phyloP scores from a whole-genome alignment of 2,797 vertebrate species.

The Arnoldichthys spilopterus region DNA sequence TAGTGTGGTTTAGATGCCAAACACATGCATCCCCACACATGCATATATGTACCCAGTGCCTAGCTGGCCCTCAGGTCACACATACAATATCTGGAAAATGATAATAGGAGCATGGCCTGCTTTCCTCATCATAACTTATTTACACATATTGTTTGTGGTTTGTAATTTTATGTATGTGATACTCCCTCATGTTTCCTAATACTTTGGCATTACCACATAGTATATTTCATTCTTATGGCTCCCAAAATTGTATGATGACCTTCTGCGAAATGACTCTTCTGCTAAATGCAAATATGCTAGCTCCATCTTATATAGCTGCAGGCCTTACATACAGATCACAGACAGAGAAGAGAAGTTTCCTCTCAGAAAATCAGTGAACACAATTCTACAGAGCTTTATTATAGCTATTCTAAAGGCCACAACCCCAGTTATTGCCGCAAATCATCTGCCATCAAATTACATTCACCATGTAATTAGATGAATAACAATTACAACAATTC shows the following conservation, averaged over 20 bases:
- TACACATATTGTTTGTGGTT: slow-evolving; percentile 9
- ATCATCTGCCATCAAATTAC: slow-evolving; percentile 46
- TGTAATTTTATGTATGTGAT: slow-evolving; percentile 8
- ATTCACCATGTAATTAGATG: slow-evolving; percentile 51
- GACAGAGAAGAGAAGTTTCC: background rate
- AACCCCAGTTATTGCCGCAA: slow-evolving; percentile 33
- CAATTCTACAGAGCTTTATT: slow-evolving; percentile 24
- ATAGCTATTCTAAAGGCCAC: slow-evolving; percentile 31
- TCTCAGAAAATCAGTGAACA: background rate
- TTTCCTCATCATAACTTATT: background rate
- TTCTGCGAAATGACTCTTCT: slow-evolving; percentile 23
- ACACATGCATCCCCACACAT: background rate
- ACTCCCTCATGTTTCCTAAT: slow-evolving; percentile 10
- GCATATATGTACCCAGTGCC: background rate
- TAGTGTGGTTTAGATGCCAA: background rate
- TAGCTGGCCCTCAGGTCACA: background rate
- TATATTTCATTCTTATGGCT: background rate
- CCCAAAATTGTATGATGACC: background rate
- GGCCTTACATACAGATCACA: background rate
- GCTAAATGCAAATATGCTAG: slow-evolving; percentile 18
- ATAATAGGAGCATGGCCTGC: background rate
- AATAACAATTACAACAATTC: slow-evolving; percentile 56
- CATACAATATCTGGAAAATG: background rate
- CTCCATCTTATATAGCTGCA: background rate
- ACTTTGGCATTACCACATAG: background rate